These are phyloP conservation scores for Baryphthengus martii DNA, from an alignment of 2,113 vertebrate genomes.

Conservation along the genomic window DNA sequence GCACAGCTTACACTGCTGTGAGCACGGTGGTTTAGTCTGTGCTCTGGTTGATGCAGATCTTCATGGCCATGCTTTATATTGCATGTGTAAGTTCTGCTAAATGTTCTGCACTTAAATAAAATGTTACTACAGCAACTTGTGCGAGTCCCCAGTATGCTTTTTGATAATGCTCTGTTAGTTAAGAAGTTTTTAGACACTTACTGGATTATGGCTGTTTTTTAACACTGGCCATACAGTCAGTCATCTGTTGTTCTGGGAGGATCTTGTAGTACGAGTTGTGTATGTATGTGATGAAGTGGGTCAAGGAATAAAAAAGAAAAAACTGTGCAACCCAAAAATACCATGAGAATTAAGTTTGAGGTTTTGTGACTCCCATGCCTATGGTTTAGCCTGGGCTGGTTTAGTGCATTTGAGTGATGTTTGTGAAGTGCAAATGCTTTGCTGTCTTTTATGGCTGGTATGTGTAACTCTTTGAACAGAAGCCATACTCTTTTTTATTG, in stretches of 20 bases:
- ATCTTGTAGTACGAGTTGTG: background rate
- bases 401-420: background rate
- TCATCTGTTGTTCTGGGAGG: background rate
- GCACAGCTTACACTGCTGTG: background rate
- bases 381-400: background rate
- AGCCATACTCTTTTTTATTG: background rate
- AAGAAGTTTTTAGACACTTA: background rate
- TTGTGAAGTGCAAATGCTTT: background rate
- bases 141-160: background rate
- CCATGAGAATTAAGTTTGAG: background rate
- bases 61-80: background rate
- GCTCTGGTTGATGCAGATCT: background rate
- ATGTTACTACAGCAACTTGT: background rate
- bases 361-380: background rate
- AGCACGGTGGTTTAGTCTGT: background rate
- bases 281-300: background rate
- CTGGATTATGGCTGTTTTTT: background rate
- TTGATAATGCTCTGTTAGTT: background rate
- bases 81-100: background rate
- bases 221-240: background rate
- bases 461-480: background rate
- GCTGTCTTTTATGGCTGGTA: background rate
- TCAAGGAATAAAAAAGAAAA: background rate
- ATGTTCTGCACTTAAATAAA: background rate
- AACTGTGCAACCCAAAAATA: background rate